Base-by-base conservation (phyloP, 2,797 vertebrate species). In the Eidolon dupreanum region DNA sequence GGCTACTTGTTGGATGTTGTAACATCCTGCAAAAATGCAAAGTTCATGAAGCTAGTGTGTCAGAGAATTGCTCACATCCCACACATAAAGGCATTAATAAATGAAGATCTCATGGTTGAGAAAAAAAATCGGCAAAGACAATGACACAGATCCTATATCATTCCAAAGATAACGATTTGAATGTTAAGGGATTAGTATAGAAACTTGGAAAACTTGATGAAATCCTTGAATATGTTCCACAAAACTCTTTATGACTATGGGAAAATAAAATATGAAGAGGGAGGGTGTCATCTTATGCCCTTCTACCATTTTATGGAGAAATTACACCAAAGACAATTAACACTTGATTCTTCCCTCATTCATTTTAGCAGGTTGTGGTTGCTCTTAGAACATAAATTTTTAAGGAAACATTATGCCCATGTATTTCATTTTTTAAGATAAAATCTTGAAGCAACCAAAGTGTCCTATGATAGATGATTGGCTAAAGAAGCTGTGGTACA, bases 131-230 rank as follows among this genome's bases (percentile, higher is more conserved):
- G 24, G 65, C 22, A 26, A 38, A 28, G 31, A 12, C 24, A 12
- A 15, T 22, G 24, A 68, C 57, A 77, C 1, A 22, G 28, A 3
- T 17, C 61, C 71, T 55, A 4, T 33, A 19, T 38, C 61, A 55
- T 90, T 68, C 55, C 15, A 8, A 55, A 33, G 24, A 36, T 24
- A 87, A 53, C 19, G 12, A 68, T 55, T 73, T 7, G 4, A 59
- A 33, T 66, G 24, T 51, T 66, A 63, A 83, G 78, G 33, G 28
- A 65, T 55, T 87, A 83, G n/a, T 33, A 57, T 22, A 70, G 57
- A 84, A 46, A 63, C 53, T 89, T 74, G 33, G 43, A 57, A 97
- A 95, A 91, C 12, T 12, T 41, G 38, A 70, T 31, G 51, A 91
- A 89, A 61, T 15, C 12, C 51, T 89, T 51, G 3, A 28, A 15